Conservation (phyloP, 2,797 vertebrate genomes). For the Cottoperca gobio region DNA sequence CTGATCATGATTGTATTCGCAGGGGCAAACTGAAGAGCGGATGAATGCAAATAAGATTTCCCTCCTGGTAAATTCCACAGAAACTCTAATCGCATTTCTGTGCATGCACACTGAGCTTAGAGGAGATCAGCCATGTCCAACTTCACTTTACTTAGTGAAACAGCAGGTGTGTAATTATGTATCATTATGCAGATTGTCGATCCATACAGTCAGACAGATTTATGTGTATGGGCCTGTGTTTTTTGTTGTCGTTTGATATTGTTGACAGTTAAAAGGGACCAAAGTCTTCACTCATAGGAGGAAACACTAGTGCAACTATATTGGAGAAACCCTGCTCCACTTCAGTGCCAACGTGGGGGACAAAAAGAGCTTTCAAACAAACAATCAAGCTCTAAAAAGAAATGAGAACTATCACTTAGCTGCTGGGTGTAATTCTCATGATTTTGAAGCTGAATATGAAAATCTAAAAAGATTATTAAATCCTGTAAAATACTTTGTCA, state of each 20-base stretch:
- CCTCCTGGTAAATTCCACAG: neutral
- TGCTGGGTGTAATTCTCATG: neutral
- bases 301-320: constrained; percentile 36
- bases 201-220: neutral
- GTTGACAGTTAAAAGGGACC: constrained; percentile 9
- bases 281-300: constrained; percentile 5
- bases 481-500: neutral
- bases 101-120: neutral
- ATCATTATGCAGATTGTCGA: neutral
- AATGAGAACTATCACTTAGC: neutral
- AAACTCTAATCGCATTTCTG: constrained; percentile 10
- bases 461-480: neutral
- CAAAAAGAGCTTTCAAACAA: neutral
- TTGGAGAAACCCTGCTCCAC: neutral
- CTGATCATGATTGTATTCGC: constrained; percentile 12
- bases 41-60: neutral
- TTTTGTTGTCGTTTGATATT: neutral
- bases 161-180: neutral
- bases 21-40: neutral
- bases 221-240: neutral
- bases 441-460: constrained; percentile 6
- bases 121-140: neutral
- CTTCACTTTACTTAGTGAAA: neutral
- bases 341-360: neutral
- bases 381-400: constrained; percentile 7